These are phyloP conservation scores for Chrysoperla carnea DNA, from an alignment of 1,140 invertebrate genomes.

Conservation along the genomic window DNA sequence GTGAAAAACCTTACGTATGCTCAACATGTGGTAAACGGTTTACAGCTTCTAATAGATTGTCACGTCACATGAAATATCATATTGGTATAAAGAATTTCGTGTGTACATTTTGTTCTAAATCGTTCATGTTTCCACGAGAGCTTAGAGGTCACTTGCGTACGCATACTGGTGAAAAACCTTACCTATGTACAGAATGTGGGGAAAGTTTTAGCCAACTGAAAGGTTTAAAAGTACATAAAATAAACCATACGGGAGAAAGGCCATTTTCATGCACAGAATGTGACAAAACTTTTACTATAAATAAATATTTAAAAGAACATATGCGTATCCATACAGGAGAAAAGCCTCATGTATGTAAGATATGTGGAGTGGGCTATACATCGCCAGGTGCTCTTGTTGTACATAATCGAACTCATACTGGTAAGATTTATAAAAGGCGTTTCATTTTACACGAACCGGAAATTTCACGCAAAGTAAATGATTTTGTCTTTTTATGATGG, in stretches of 20 bases:
- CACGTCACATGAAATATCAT: constrained; percentile 13
- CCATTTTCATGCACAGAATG: constrained; percentile 53
- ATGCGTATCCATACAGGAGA: constrained; percentile 50
- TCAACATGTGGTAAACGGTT: constrained; percentile 9
- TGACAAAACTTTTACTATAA: constrained; percentile 29
- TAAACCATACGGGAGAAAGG: constrained; percentile 39
- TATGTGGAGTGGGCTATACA: constrained; percentile 32
- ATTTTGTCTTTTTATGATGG: no score
- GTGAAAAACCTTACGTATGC: constrained; percentile 10
- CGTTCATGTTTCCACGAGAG: no score
- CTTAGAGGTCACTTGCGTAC: no score
- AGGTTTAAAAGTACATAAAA: background rate
- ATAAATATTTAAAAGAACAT: constrained; percentile 22
- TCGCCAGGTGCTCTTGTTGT: constrained; percentile 25
- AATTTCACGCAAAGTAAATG: no score
- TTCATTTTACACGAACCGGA: no score
- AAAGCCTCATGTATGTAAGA: constrained; percentile 33
- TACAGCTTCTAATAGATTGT: constrained; percentile 11
- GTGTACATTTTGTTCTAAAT: no score
- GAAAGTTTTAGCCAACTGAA: background rate
- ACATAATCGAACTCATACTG: constrained; percentile 32
- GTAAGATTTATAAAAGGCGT: constrained; percentile 5
- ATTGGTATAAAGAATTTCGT: constrained; percentile 3
- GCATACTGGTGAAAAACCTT: no score
- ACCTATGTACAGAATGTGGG: no score